phyloP scores from a whole-genome alignment of 2,888 invertebrate species.

The Drosophila atripex region DNA sequence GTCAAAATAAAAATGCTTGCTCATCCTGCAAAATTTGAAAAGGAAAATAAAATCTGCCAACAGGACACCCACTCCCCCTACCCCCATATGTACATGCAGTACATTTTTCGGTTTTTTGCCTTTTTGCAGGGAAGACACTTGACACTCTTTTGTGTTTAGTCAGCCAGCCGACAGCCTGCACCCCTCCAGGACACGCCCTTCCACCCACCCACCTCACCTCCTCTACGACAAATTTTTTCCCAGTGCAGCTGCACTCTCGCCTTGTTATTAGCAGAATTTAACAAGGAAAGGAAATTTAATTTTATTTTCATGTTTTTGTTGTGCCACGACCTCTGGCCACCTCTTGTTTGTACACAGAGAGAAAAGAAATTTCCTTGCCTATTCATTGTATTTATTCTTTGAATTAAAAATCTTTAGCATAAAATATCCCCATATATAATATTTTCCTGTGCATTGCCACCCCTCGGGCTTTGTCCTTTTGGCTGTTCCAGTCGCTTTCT shows the following conservation, averaged over 20 bases:
- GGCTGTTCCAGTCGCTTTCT: conserved; percentile 60
- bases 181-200: conserved; percentile 39
- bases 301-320: conserved; percentile 77
- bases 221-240: background rate
- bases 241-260: conserved; percentile 65
- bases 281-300: conserved; percentile 75
- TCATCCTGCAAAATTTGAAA: conserved; percentile 65
- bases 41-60: conserved; percentile 50
- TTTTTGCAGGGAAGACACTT: conserved; percentile 73
- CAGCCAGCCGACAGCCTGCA: conserved; percentile 54
- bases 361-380: background rate
- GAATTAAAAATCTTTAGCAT: background rate
- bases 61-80: conserved; percentile 42
- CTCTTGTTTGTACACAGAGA: conserved; percentile 1
- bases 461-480: conserved; percentile 50
- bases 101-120: conserved; percentile 55
- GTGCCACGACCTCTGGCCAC: background rate
- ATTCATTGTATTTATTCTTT: background rate
- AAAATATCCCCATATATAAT: background rate
- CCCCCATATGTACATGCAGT: conserved; percentile 37
- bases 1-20: conserved; percentile 74
- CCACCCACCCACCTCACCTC: background rate
- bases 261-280: conserved; percentile 76
- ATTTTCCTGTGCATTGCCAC: conserved; percentile 16
- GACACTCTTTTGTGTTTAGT: conserved; percentile 78